Percentiles rank a stretch among this genome's conserved stretches.
These are phyloP conservation scores for Cheilosia pagana DNA, from an alignment of 2,888 invertebrate species.

Conservation along the genomic window DNA sequence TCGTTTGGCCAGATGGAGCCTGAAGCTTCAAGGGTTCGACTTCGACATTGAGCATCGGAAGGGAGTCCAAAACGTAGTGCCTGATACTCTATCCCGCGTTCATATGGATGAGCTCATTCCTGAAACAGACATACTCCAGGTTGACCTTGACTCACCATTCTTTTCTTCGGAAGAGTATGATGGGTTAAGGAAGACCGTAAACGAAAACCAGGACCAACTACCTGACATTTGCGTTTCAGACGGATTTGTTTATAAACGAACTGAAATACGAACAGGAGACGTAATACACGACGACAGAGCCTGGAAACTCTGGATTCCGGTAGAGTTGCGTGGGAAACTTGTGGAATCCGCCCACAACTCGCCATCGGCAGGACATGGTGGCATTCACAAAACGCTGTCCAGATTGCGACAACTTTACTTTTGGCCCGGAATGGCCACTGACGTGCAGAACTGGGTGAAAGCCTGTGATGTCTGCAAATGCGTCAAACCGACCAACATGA, in stretches of 20 bases:
- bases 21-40: neutral
- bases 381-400: neutral
- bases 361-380: neutral
- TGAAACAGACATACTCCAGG: no score
- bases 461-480: no score
- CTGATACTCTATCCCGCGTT: no score
- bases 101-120: no score
- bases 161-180: constrained; percentile 13
- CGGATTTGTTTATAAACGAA: neutral
- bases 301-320: neutral
- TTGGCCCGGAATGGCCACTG: constrained; percentile 50
- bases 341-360: neutral
- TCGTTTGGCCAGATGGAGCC: neutral
- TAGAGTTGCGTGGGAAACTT: neutral
- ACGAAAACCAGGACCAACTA: neutral
- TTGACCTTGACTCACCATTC: neutral
- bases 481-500: neutral
- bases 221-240: neutral
- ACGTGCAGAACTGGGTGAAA: no score
- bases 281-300: neutral
- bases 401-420: constrained; percentile 27
- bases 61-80: no score
- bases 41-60: neutral
- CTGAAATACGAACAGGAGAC: neutral
- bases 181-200: neutral